A percentile compares a stretch with the other conserved stretches of the same genome.
phyloP scores from a whole-genome alignment of 2,113 vertebrate genomes.

The Cyprinodon brontotheroides region DNA sequence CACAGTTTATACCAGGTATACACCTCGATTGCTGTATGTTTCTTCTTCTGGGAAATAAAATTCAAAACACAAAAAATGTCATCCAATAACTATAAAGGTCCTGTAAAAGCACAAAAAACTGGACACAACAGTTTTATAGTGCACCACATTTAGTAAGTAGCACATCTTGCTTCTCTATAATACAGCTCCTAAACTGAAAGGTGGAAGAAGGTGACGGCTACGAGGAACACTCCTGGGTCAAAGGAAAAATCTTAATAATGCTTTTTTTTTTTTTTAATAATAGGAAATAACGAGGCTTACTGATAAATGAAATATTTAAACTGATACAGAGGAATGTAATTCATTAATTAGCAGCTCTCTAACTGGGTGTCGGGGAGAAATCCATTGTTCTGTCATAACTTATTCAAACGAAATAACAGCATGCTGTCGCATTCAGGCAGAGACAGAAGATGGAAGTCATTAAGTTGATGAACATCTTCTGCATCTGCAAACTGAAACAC shows the following conservation, averaged over 20 bases:
- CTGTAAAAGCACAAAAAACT: background rate
- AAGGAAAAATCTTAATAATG: background rate
- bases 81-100: background rate
- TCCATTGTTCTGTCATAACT: background rate
- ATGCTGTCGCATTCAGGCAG: background rate
- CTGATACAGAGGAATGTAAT: background rate
- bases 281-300: background rate
- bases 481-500: too few relatives aligned
- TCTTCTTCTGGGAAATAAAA: background rate
- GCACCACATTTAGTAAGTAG: background rate
- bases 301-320: background rate
- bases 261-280: background rate
- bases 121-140: background rate
- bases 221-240: background rate
- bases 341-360: background rate
- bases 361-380: background rate
- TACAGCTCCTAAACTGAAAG: background rate
- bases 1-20: slow-evolving; percentile 53
- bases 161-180: background rate
- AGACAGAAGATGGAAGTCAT: too few relatives aligned
- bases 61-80: background rate
- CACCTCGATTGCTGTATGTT: slow-evolving; percentile 1
- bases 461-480: too few relatives aligned
- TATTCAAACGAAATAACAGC: background rate
- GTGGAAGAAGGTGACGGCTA: background rate